Evolutionary conservation across 2,113 vertebrate species (phyloP).

Genomic region (Colius striatus): DNA sequence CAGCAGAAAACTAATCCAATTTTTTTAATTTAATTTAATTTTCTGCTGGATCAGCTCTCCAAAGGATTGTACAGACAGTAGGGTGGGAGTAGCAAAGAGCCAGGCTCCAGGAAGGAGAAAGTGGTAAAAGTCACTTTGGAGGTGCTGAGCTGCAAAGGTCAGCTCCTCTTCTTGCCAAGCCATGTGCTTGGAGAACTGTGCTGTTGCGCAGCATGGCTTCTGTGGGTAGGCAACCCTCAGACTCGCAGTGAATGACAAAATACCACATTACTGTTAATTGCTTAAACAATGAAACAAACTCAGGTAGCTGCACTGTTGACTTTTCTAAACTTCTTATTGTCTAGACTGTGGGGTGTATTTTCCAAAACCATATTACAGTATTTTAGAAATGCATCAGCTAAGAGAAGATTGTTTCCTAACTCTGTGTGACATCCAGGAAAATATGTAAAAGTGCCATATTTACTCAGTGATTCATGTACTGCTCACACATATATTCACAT

Average conservation of each 20-base stretch:
- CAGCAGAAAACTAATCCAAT: neutral
- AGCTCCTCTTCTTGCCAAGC: neutral
- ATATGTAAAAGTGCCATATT: constrained; percentile 58
- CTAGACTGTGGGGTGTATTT: constrained; percentile 41
- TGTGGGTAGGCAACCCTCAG: neutral
- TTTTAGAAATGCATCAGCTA: constrained; percentile 62
- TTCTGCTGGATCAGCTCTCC: neutral
- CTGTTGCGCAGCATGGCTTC: neutral
- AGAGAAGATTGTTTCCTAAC: constrained; percentile 52
- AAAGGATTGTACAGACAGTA: neutral
- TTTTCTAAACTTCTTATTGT: constrained; percentile 67
- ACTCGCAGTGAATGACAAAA: neutral
- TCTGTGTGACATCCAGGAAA: constrained; percentile 46
- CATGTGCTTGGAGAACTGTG: neutral
- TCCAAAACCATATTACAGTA: constrained; percentile 29
- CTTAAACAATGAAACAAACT: constrained; percentile 64
- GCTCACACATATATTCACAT: constrained; percentile 34
- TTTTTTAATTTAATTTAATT: neutral
- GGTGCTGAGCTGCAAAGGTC: neutral
- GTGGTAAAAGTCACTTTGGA: neutral
- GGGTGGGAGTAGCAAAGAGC: neutral
- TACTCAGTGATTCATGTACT: constrained; percentile 44
- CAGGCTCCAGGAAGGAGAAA: neutral
- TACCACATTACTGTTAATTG: constrained; percentile 20
- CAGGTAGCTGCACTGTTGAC: constrained; percentile 76